Conservation (phyloP, 64 coral and sea anemone species). For the Pachyseris speciosa region DNA sequence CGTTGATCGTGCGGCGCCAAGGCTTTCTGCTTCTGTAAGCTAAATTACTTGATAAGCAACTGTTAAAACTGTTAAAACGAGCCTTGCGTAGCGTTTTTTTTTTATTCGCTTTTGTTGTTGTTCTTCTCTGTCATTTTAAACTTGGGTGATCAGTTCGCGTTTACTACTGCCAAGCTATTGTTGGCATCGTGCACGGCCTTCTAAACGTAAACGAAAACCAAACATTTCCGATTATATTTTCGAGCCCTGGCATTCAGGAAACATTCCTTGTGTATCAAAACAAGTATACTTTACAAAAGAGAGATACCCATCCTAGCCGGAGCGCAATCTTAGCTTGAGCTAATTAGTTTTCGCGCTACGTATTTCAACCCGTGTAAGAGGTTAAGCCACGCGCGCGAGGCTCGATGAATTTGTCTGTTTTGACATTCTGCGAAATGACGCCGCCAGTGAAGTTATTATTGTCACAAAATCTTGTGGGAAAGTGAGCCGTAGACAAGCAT, state of each 20-base stretch:
- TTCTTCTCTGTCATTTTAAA: background rate
- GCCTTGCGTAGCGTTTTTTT: background rate
- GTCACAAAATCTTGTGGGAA: background rate
- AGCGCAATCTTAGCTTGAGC: background rate
- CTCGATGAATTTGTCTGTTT: background rate
- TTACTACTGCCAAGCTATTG: background rate
- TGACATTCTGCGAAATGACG: background rate
- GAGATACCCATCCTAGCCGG: background rate
- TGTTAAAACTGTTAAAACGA: background rate
- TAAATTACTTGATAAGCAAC: no score
- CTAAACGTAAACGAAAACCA: background rate
- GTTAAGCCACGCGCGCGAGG: background rate
- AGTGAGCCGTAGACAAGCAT: background rate
- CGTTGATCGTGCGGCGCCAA: background rate
- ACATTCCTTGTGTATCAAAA: background rate
- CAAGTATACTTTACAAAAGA: background rate
- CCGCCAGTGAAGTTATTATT: background rate
- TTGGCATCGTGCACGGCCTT: background rate
- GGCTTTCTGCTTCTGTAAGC: background rate
- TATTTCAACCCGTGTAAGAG: no score
- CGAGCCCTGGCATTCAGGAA: background rate
- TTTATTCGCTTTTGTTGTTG: background rate
- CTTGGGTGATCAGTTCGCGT: background rate
- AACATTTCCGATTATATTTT: slow-evolving; percentile 1
- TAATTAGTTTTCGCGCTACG: background rate